Evolutionary conservation across 2,797 vertebrate genomes (phyloP).

Genomic region (Chrosomus eos): DNA sequence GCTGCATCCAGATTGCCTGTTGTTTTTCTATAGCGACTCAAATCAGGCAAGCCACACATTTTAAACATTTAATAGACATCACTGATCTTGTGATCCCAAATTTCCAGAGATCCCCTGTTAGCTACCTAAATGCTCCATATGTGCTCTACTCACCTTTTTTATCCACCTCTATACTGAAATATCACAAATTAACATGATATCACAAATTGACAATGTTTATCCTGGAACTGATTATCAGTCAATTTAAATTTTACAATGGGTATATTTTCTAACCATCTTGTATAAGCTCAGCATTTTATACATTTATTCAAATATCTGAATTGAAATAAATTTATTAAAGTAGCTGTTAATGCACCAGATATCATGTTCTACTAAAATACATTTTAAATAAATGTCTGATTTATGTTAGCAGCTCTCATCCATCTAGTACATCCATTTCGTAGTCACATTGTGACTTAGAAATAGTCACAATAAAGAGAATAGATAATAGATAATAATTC

Average conservation of each 20-base stretch:
- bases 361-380: not conserved
- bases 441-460: not conserved
- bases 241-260: not conserved
- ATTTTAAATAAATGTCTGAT: not conserved
- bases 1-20: constrained; percentile 30
- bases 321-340: not conserved
- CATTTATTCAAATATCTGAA: not conserved
- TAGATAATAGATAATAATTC: too few species aligned
- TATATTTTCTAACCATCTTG: not conserved
- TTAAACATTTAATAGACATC: constrained; percentile 18
- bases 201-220: not conserved
- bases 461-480: not conserved
- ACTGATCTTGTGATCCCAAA: constrained; percentile 18
- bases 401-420: not conserved
- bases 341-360: not conserved
- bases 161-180: not conserved
- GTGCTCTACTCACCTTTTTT: not conserved
- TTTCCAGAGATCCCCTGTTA: constrained; percentile 7
- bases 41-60: constrained; percentile 9
- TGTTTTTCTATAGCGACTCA: constrained; percentile 26
- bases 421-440: not conserved
- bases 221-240: not conserved
- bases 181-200: not conserved
- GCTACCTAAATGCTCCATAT: constrained; percentile 12
- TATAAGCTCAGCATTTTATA: not conserved